phyloP scores from a whole-genome alignment of 2,797 vertebrate genomes.

The Carduelis carduelis region DNA sequence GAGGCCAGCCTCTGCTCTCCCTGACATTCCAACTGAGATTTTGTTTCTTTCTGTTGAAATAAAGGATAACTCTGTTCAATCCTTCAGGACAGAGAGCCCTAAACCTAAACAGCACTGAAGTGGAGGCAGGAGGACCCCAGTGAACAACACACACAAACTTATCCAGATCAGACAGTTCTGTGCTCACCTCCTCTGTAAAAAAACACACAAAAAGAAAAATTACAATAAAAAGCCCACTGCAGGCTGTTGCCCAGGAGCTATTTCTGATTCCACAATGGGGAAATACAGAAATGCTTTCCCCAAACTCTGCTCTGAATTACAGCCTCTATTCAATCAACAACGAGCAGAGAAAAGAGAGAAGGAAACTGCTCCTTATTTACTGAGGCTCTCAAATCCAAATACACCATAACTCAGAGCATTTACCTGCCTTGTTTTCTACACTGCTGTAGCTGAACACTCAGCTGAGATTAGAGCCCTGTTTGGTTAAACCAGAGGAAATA shows the following conservation, averaged over 20 bases:
- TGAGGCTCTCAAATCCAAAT: neutral
- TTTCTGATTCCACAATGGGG: neutral
- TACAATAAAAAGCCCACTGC: neutral
- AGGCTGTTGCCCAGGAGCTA: neutral
- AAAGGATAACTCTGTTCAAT: neutral
- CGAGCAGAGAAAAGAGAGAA: neutral
- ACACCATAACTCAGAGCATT: neutral
- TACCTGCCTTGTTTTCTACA: neutral
- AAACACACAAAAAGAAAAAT: neutral
- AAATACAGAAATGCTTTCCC: neutral
- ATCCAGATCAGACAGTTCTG: neutral
- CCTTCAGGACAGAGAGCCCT: neutral
- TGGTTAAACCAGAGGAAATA: neutral
- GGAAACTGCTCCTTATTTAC: neutral
- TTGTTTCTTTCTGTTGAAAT: neutral
- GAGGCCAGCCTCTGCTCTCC: neutral
- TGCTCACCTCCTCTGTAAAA: neutral
- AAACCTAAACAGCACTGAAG: neutral
- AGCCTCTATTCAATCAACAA: neutral
- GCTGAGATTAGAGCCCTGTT: neutral
- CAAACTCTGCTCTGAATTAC: neutral
- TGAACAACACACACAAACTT: neutral
- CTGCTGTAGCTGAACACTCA: neutral
- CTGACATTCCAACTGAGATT: neutral
- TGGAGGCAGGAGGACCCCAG: neutral